Conservation (phyloP, 2,888 invertebrate species). For the Nebria salina region DNA sequence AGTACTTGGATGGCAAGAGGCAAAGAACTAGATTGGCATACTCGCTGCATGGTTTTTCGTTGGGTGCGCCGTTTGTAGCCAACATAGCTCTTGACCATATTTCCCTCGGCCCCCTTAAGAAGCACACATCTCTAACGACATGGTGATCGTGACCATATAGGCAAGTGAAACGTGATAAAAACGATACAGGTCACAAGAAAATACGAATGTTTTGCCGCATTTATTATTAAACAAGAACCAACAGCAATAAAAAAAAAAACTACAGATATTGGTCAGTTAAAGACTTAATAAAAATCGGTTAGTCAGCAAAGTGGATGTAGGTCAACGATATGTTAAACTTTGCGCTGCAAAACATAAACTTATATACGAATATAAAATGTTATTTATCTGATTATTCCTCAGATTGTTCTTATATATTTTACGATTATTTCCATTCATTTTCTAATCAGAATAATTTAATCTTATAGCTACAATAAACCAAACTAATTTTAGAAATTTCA, state of each 20-base stretch:
- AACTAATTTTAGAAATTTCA: too few relatives aligned
- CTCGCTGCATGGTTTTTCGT: not conserved
- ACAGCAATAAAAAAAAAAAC: not conserved
- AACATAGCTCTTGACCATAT: not conserved
- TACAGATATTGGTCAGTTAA: not conserved
- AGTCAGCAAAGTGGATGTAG: not conserved
- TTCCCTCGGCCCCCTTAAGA: not conserved
- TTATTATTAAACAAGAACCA: not conserved
- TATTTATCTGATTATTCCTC: too few relatives aligned
- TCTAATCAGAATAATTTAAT: too few relatives aligned
- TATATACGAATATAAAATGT: not conserved
- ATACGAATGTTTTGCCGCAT: slow-evolving; percentile 7
- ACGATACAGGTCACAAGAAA: slow-evolving; percentile 33
- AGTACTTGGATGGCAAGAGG: slow-evolving; percentile 1
- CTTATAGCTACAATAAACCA: too few relatives aligned
- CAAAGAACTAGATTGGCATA: not conserved
- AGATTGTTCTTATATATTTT: too few relatives aligned
- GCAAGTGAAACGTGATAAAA: slow-evolving; percentile 30
- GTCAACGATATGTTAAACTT: not conserved
- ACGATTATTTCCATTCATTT: too few relatives aligned
- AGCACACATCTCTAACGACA: not conserved
- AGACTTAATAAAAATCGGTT: not conserved
- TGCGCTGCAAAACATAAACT: slow-evolving; percentile 22
- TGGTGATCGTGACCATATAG: slow-evolving; percentile 30
- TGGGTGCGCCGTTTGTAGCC: not conserved